A percentile compares a stretch with the other conserved stretches of the same genome.
These are phyloP conservation scores for Sycophaga agraensis DNA, from an alignment of 1,140 invertebrate genomes.

Conservation along the genomic window DNA sequence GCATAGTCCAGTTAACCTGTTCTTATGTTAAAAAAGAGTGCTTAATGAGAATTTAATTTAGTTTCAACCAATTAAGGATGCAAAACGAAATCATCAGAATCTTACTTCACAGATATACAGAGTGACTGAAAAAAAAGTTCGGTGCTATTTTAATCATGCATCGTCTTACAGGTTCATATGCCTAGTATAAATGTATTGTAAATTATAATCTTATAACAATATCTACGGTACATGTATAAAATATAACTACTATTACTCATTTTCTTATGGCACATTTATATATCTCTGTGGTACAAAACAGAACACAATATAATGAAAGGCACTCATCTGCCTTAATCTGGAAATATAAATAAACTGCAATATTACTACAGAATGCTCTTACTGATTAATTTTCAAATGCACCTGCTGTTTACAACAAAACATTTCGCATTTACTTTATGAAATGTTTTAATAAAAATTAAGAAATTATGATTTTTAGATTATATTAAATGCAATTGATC, in stretches of 20 bases:
- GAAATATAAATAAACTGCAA: slow-evolving; percentile 31
- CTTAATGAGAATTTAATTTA: slow-evolving; percentile 17
- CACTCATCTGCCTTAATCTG: slow-evolving; percentile 38
- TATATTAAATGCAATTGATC: background rate
- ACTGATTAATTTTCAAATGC: slow-evolving; percentile 16
- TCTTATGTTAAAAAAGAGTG: slow-evolving; percentile 9
- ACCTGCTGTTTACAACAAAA: background rate
- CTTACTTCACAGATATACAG: slow-evolving; percentile 34
- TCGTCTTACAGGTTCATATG: slow-evolving; percentile 52
- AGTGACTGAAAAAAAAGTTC: slow-evolving; percentile 45
- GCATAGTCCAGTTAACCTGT: slow-evolving; percentile 14
- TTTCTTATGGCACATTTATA: slow-evolving; percentile 57
- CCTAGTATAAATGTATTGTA: slow-evolving; percentile 58
- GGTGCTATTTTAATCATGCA: slow-evolving; percentile 54
- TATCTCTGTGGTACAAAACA: slow-evolving; percentile 45
- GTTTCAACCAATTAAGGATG: slow-evolving; percentile 13
- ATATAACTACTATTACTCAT: slow-evolving; percentile 52
- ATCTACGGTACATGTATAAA: slow-evolving; percentile 56
- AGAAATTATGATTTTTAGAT: background rate
- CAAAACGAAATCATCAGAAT: slow-evolving; percentile 23
- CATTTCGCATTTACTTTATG: background rate
- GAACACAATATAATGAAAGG: slow-evolving; percentile 42
- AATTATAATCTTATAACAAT: slow-evolving; percentile 56
- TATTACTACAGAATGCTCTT: slow-evolving; percentile 24
- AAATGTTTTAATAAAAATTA: background rate